Conservation (phyloP, 2,888 invertebrate species). For the Drosophila nigritarsus region DNA sequence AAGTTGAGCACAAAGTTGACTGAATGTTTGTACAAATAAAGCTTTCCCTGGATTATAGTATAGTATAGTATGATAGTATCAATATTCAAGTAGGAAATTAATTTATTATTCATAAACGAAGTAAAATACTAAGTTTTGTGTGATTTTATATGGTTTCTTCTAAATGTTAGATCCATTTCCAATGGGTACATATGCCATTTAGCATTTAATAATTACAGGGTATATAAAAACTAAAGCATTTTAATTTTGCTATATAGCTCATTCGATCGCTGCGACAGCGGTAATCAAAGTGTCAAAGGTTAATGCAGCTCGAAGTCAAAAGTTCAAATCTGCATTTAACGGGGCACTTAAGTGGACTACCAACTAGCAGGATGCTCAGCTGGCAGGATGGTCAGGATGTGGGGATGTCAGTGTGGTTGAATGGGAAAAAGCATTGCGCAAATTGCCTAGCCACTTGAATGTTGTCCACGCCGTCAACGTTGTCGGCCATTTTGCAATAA, state of each 20-base stretch:
- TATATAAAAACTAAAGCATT: constrained; percentile 7
- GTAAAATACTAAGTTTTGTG: background rate
- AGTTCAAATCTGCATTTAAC: constrained; percentile 49
- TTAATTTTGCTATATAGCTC: background rate
- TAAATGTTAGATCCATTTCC: background rate
- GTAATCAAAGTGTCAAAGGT: constrained; percentile 72
- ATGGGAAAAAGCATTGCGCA: constrained; percentile 47
- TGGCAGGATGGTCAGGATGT: constrained; percentile 11
- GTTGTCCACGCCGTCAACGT: constrained; percentile 35
- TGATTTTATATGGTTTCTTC: background rate
- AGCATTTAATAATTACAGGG: background rate
- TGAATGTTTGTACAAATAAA: background rate
- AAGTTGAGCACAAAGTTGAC: background rate
- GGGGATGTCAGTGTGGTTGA: constrained; percentile 13
- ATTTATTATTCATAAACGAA: background rate
- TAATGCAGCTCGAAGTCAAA: constrained; percentile 60
- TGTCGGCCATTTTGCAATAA: constrained; percentile 69
- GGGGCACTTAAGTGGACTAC: constrained; percentile 66
- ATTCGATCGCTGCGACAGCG: background rate
- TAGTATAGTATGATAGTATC: too few relatives aligned
- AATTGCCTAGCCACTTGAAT: constrained; percentile 47
- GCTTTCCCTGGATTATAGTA: too few relatives aligned
- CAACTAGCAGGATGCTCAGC: constrained; percentile 15
- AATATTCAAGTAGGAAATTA: background rate
- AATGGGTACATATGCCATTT: background rate